Evolutionary conservation across 2,888 invertebrate species (phyloP).

Genomic region (Neoscelio sp.): DNA sequence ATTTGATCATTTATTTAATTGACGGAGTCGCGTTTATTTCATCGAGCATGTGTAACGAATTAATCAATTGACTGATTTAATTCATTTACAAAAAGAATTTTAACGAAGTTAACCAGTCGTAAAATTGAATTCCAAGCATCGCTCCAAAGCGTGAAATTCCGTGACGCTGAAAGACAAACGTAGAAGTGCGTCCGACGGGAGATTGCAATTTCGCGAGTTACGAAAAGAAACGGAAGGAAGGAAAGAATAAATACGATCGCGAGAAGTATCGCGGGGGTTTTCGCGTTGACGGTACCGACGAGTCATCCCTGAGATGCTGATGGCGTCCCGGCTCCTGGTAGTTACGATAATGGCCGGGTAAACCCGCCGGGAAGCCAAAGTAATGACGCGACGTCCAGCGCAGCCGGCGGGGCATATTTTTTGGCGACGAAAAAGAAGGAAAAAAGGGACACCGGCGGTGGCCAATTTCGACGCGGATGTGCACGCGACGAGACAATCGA

Average conservation of each 20-base stretch:
- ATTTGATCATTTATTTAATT: too few relatives aligned
- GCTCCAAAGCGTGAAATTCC: constrained; percentile 57
- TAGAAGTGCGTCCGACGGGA: constrained; percentile 46
- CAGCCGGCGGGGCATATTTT: constrained; percentile 43
- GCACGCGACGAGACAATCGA: too few relatives aligned
- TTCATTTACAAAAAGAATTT: constrained; percentile 61
- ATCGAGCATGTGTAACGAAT: too few relatives aligned
- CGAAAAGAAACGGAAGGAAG: constrained; percentile 31
- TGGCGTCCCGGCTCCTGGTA: constrained; percentile 37
- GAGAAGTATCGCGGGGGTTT: constrained; percentile 9
- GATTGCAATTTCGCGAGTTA: constrained; percentile 56
- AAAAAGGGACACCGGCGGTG: too few relatives aligned
- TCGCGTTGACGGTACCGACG: constrained; percentile 2
- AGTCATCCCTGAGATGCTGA: constrained; percentile 33
- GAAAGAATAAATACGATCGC: constrained; percentile 38
- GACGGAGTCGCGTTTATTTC: too few relatives aligned
- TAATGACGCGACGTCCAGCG: constrained; percentile 68
- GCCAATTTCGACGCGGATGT: too few relatives aligned
- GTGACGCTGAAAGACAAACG: constrained; percentile 58
- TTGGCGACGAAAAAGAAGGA: neutral
- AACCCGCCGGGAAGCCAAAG: constrained; percentile 68
- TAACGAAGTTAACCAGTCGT: constrained; percentile 63
- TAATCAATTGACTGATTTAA: too few relatives aligned
- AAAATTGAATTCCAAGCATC: constrained; percentile 62
- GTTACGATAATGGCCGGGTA: constrained; percentile 71